A percentile compares a stretch with the other conserved stretches of the same genome.
These are phyloP conservation scores for Poecilia gillii DNA, from an alignment of 2,797 vertebrate species.

Conservation along the genomic window DNA sequence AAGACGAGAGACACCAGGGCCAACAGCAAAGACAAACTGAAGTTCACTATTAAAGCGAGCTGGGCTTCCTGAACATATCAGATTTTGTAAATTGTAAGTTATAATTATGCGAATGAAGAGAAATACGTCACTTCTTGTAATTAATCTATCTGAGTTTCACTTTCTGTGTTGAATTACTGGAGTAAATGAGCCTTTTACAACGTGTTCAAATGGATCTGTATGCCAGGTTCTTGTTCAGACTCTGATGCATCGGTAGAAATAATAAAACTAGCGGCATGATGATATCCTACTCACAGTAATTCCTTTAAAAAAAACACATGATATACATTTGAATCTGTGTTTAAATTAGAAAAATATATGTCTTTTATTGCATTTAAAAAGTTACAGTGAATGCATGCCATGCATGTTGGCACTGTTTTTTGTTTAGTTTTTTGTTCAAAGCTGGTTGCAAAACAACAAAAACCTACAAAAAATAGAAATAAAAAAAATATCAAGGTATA, in stretches of 20 bases:
- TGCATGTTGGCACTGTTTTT: conserved; percentile 52
- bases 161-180: not conserved
- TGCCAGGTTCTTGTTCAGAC: not conserved
- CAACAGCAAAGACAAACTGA: not conserved
- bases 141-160: not conserved
- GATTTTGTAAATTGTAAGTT: not conserved
- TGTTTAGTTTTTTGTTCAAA: conserved; percentile 37
- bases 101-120: not conserved
- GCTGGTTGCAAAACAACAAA: conserved; percentile 39
- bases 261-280: not conserved
- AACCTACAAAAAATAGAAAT: conserved; percentile 17
- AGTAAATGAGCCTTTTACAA: not conserved
- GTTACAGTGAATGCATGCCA: conserved; percentile 57
- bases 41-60: not conserved
- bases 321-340: conserved; percentile 64
- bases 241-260: not conserved
- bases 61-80: not conserved
- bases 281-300: conserved; percentile 42
- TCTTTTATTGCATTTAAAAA: conserved; percentile 63
- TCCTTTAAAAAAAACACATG: conserved; percentile 48
- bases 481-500: conserved; percentile 13
- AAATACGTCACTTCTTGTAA: not conserved
- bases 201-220: not conserved
- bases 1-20: not conserved
- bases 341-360: conserved; percentile 76